These are phyloP conservation scores for Heliocidaris tuberculata DNA, from an alignment of 35 echinoderm and acorn worm species.

Conservation along the genomic window DNA sequence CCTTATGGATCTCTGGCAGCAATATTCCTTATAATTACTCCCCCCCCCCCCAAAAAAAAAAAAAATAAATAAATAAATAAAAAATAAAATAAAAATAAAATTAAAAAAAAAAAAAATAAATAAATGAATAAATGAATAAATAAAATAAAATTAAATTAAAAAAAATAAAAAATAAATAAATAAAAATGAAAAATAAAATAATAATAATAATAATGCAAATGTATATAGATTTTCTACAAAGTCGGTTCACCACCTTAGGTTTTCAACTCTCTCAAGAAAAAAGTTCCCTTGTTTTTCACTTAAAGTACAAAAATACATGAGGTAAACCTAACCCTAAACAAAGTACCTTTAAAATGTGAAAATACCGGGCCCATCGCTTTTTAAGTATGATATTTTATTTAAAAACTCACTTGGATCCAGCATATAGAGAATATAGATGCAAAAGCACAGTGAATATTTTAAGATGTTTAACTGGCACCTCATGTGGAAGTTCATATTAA, in stretches of 20 bases:
- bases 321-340: not conserved
- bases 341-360: not conserved
- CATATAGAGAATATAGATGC: not conserved
- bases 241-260: not conserved
- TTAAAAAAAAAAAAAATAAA: no score
- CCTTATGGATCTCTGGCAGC: no score
- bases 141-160: no score
- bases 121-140: no score
- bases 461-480: not conserved
- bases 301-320: not conserved
- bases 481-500: not conserved
- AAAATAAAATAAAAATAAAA: no score
- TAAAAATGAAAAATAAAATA: no score
- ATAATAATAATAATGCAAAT: no score
- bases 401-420: not conserved
- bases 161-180: no score
- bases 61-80: no score
- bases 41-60: no score
- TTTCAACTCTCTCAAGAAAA: not conserved
- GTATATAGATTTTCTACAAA: not conserved
- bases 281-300: not conserved
- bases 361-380: not conserved
- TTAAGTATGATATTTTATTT: not conserved
- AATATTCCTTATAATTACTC: not conserved
- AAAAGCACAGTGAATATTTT: not conserved